Evolutionary conservation across 2,797 vertebrate genomes (phyloP), one percentile per base, ranked within the genome.

Genomic region (Smutsia gigantea): DNA sequence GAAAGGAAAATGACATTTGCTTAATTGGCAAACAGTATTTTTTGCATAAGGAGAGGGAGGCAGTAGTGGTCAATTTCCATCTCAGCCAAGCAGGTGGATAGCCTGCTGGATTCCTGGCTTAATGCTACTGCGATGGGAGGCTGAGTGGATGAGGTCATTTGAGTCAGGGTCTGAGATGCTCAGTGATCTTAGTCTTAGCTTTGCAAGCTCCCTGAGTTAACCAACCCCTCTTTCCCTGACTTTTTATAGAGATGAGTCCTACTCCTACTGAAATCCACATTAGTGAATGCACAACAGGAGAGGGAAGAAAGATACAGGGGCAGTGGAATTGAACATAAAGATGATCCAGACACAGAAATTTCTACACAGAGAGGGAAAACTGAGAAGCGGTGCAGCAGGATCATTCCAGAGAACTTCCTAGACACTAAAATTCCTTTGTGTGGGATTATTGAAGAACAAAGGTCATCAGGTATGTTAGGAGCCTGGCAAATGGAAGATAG

Each of bases 21-120:
- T 81, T 85, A 3, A 75, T 51, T 55, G 64, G n/a, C 39, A 87
- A 88, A 57, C 46, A 64, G 19, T 3, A 61, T 55, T 96, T 79
- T 79, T 72, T 46, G 55, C 14, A 25, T 6, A 23, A 23, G 11
- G 29, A 81, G 2, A 71, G 2, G 27, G 68, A 39, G 14, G 31
- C 12, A 94, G 25, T 17, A 0, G 49, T 79, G 10, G 9, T 21
- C 19, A 71, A 11, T 79, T 92, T 6, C 39, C 59, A 86, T 86
- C 23, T 53, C 27, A 51, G 13, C 3, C 42, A 75, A 64, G 12
- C 27, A 55, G 42, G 12, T 64, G 6, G 2, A 4, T 72, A 21
- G 39, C 2, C 4, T 84, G 74, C 27, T 29, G 64, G 1, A 15
- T 21, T 59, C n/a, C 64, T 39, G 29, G 4, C 12, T 63, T 29